These are phyloP conservation scores for Pseudomyrmex dendroicus DNA, from an alignment of 1,140 invertebrate species.

Conservation along the genomic window DNA sequence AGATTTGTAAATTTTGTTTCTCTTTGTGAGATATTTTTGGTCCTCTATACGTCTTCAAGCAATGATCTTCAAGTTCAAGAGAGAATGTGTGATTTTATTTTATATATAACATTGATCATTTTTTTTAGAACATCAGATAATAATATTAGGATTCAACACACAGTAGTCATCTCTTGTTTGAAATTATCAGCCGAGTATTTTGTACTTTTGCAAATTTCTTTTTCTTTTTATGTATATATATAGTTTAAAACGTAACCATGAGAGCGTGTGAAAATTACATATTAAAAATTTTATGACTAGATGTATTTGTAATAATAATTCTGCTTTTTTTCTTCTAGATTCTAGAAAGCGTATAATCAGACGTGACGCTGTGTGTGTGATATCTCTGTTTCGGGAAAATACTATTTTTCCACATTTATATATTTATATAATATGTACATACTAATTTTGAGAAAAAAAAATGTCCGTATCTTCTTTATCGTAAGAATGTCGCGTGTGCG, in stretches of 20 bases:
- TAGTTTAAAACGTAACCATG: not conserved
- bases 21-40: not conserved
- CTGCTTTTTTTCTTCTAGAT: not conserved
- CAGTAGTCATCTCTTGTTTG: not conserved
- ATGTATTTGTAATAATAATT: conserved; percentile 22
- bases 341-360: conserved; percentile 23
- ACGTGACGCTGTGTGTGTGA: not conserved
- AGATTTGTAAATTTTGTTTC: not conserved
- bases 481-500: not conserved
- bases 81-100: conserved; percentile 48
- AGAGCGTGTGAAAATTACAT: conserved; percentile 6
- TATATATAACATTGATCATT: conserved; percentile 25
- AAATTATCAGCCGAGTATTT: conserved; percentile 23
- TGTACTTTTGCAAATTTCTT: conserved; percentile 23
- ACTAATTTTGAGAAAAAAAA: conserved; percentile 32
- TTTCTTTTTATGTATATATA: not conserved
- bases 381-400: conserved; percentile 2
- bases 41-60: not conserved
- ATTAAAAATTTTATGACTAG: conserved; percentile 36
- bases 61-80: conserved; percentile 23
- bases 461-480: not conserved
- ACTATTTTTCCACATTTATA: conserved; percentile 3
- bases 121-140: not conserved
- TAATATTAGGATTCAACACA: conserved; percentile 20
- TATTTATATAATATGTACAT: conserved; percentile 20